Evolutionary conservation across 2,888 invertebrate genomes (phyloP), one percentile per base, ranked within the genome.

Genomic region (Callosobruchus maculatus): DNA sequence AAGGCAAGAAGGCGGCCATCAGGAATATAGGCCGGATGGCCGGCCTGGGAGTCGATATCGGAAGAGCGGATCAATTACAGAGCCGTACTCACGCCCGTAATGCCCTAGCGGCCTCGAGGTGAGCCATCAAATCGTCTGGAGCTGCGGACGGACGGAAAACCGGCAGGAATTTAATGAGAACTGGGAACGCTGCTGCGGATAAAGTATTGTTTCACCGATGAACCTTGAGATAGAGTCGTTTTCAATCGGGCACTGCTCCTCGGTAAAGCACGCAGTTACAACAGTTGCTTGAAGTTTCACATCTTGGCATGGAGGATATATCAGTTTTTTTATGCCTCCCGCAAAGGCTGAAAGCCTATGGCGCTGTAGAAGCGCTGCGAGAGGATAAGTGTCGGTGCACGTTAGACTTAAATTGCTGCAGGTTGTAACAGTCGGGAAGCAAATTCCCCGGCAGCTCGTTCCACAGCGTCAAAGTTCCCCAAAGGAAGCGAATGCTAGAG

Each of bases 21-120:
- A 49, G 80, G 83, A 81, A 84, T 84, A 85, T 83, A 84, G 81
- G 82, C 79, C 80, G 80, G 86, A 86, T 85, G 85, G 85, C 83
- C 84, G 85, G 84, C 86, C 80, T 79, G 85, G 81, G 84, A 83
- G 82, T 81, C 74, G 71, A 80, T 75, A 76, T 71, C 74, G 74
- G 74, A 78, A 77, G 73, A 77, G 75, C 72, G 73, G 71, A 49
- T 49, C 49, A 49, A 49, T 49, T 49, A 49, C 49, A 49, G 49
- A 18, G 49, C 49, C 49, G 49, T 49, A 49, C 49, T 49, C 49
- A 49, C 49, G 9, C 49, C 9, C 4, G 9, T 49, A 49, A 49
- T 49, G 49, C 49, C 49, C 49, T 49, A 49, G 49, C 49, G 49
- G 49, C 13, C 13, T 49, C 49, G 49, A 18, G 13, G 49, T 49